Conservation (phyloP, 2,888 invertebrate species). For the Drosophila barbarae region DNA sequence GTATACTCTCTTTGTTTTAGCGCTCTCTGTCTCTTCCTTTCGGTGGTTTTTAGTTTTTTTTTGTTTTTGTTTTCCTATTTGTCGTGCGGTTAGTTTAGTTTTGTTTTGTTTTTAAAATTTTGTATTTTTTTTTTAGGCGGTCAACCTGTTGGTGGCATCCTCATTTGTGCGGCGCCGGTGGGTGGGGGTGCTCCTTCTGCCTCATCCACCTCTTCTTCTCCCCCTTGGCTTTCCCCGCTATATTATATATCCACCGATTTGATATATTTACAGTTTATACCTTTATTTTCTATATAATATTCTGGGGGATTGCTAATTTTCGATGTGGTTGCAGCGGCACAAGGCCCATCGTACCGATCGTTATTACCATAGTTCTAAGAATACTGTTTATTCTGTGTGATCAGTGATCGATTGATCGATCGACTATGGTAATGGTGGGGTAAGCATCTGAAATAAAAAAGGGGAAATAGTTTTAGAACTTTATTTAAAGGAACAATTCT, state of each 20-base stretch:
- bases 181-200: conserved; percentile 14
- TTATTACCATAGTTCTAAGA: conserved; percentile 29
- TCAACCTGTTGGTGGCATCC: conserved; percentile 45
- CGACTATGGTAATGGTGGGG: neutral
- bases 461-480: neutral
- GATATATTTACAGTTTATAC: neutral
- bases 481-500: neutral
- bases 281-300: neutral
- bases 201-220: conserved; percentile 6
- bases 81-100: conserved; percentile 37
- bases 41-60: conserved; percentile 34
- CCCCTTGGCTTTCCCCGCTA: conserved; percentile 1
- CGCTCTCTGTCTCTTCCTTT: conserved; percentile 8
- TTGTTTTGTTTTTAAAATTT: conserved; percentile 16
- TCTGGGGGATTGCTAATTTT: conserved; percentile 14
- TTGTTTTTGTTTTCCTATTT: conserved; percentile 31
- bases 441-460: conserved; percentile 6
- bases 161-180: conserved; percentile 33
- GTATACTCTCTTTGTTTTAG: conserved; percentile 14
- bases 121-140: conserved; percentile 20
- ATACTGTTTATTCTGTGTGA: neutral
- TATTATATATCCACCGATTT: neutral
- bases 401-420: conserved; percentile 13
- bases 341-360: conserved; percentile 52
- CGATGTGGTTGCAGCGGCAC: conserved; percentile 49